Percentiles rank a stretch among this genome's conserved stretches.
These are phyloP conservation scores for Microtus montanus DNA, from an alignment of 2,113 vertebrate genomes.

Conservation along the genomic window DNA sequence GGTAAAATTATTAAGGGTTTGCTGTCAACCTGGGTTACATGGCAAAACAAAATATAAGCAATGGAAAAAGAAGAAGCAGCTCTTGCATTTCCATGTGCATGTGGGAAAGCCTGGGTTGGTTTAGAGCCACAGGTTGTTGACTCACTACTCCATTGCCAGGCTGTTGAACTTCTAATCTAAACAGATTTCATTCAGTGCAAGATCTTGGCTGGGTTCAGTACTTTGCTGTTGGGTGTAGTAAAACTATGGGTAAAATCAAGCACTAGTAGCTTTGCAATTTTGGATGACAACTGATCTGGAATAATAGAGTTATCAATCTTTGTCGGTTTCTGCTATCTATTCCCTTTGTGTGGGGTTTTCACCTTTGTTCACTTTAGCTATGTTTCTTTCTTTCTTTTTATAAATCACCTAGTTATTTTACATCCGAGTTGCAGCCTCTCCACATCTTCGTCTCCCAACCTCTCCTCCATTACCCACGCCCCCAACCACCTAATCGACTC, in stretches of 20 bases:
- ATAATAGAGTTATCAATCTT: neutral
- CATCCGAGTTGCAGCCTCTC: neutral
- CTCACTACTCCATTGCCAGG: neutral
- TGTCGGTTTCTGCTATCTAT: neutral
- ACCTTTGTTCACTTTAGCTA: neutral
- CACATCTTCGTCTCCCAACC: neutral
- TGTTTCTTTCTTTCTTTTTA: neutral
- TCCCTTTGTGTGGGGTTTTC: neutral
- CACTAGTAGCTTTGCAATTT: neutral
- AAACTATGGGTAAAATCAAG: neutral
- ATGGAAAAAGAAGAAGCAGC: neutral
- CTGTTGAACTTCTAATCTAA: neutral
- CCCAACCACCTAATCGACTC: rapidly evolving
- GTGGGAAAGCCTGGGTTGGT: neutral
- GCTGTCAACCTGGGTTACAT: neutral
- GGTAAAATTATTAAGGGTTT: neutral
- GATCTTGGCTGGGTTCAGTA: neutral
- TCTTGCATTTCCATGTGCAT: neutral
- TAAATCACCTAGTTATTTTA: neutral
- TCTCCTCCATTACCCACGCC: rapidly evolving
- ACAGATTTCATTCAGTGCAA: slow-evolving; percentile 8
- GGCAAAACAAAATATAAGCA: neutral
- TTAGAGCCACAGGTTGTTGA: neutral
- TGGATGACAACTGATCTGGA: neutral
- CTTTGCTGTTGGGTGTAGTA: neutral